These are phyloP conservation scores for Chelidonichthys spinosus DNA, from an alignment of 2,797 vertebrate genomes.

Conservation along the genomic window DNA sequence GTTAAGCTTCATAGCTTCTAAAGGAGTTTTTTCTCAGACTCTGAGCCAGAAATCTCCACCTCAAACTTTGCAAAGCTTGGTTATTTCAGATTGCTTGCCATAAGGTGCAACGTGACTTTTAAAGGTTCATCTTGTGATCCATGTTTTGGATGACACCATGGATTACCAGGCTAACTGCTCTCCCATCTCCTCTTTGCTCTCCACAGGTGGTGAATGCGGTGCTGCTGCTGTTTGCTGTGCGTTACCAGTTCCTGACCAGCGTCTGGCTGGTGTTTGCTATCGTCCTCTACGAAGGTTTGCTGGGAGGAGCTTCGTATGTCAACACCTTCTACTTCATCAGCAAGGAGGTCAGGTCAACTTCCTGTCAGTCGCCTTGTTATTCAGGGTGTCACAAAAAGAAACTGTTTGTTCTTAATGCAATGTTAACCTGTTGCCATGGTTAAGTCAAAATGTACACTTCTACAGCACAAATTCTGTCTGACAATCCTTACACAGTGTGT, in stretches of 20 bases:
- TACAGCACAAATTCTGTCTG: too few relatives aligned
- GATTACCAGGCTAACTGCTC: background rate
- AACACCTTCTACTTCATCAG: slow-evolving; percentile 92
- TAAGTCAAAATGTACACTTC: background rate
- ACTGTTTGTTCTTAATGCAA: background rate
- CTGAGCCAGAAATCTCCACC: background rate
- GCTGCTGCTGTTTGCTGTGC: slow-evolving; percentile 81
- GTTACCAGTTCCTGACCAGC: slow-evolving; percentile 83
- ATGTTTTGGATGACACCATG: background rate
- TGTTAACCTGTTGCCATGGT: background rate
- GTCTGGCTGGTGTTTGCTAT: slow-evolving; percentile 84
- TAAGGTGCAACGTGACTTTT: background rate
- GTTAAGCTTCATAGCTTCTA: background rate
- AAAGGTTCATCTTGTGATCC: background rate
- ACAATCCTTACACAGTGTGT: too few relatives aligned
- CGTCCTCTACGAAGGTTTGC: slow-evolving; percentile 89
- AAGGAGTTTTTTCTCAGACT: too few relatives aligned
- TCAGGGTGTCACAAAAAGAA: background rate
- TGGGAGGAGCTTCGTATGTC: slow-evolving; percentile 91
- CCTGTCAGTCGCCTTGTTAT: background rate
- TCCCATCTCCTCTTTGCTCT: background rate
- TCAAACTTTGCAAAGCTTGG: background rate
- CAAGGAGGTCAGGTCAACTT: slow-evolving; percentile 74
- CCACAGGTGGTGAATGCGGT: slow-evolving; percentile 84
- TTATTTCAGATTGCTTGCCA: background rate